Evolutionary conservation across 2,888 invertebrate species (phyloP).

Genomic region (Chloroclysta siterata): DNA sequence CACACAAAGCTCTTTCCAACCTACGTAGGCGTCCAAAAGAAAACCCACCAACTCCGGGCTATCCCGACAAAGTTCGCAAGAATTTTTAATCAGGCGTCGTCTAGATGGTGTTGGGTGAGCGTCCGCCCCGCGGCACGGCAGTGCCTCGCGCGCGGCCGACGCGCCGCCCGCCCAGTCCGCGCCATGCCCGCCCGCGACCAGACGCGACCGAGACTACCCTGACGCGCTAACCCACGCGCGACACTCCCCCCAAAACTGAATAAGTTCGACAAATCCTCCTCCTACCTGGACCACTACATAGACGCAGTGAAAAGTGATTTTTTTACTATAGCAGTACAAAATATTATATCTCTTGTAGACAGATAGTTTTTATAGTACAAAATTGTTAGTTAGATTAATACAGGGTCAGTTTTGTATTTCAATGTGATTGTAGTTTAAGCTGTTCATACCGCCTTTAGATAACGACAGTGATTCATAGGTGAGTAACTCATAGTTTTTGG

Average conservation of each 20-base stretch:
- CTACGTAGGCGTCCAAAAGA: conserved; percentile 53
- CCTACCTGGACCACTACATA: conserved; percentile 84
- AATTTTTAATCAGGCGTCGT: conserved; percentile 77
- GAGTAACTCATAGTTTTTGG: conserved; percentile 51
- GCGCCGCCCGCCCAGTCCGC: conserved; percentile 51
- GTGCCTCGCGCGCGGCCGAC: conserved; percentile 60
- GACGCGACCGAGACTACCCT: conserved; percentile 52
- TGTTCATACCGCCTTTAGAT: conserved; percentile 77
- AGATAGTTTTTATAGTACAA: conserved; percentile 82
- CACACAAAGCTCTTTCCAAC: conserved; percentile 8
- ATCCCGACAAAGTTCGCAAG: conserved; percentile 73
- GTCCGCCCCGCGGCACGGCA: conserved; percentile 80
- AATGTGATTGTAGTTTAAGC: conserved; percentile 84
- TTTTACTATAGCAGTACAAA: conserved; percentile 77
- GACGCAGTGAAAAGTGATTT: conserved; percentile 71
- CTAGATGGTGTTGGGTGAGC: conserved; percentile 68
- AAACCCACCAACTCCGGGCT: conserved; percentile 56
- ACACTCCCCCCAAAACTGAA: conserved; percentile 79
- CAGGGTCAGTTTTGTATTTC: conserved; percentile 85
- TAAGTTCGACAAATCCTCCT: conserved; percentile 84
- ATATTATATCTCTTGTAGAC: conserved; percentile 73
- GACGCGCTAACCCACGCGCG: conserved; percentile 63
- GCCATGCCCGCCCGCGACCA: conserved; percentile 51
- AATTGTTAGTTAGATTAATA: conserved; percentile 80
- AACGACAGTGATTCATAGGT: conserved; percentile 75